These are phyloP conservation scores for Mercenaria mercenaria DNA, from an alignment of 1,140 invertebrate species.

Conservation along the genomic window DNA sequence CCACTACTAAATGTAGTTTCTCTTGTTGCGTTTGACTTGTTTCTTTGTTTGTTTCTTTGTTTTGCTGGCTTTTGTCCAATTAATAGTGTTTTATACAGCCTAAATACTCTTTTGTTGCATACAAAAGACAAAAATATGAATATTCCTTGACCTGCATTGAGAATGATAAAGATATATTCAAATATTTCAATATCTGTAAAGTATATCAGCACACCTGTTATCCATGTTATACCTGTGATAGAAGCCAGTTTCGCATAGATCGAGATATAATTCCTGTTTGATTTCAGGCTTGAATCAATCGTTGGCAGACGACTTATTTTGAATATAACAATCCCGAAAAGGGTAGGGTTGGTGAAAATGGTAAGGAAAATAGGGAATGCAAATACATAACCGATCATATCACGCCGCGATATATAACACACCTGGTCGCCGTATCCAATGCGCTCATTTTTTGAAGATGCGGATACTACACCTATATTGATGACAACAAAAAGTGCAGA, in stretches of 20 bases:
- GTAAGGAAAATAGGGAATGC: neutral
- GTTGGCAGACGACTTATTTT: neutral
- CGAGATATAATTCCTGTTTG: neutral
- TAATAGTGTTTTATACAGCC: neutral
- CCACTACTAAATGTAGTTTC: too few relatives aligned
- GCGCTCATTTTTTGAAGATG: neutral
- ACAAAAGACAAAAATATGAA: slow-evolving; percentile 45
- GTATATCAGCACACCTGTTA: neutral
- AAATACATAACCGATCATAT: slow-evolving; percentile 34
- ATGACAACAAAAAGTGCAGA: neutral
- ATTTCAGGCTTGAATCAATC: neutral
- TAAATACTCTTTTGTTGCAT: slow-evolving; percentile 16
- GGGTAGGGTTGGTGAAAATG: neutral
- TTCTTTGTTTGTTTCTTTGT: too few relatives aligned
- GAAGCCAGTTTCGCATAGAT: slow-evolving; percentile 33
- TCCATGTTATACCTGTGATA: slow-evolving; percentile 40
- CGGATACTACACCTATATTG: neutral
- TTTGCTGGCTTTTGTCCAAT: too few relatives aligned
- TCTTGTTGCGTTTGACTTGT: too few relatives aligned
- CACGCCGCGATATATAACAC: slow-evolving; percentile 13
- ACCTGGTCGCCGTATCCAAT: slow-evolving; percentile 23
- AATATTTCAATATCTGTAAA: neutral
- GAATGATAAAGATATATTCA: slow-evolving; percentile 46
- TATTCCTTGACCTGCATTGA: slow-evolving; percentile 20
- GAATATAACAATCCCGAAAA: slow-evolving; percentile 7